A percentile compares a stretch with the other conserved stretches of the same genome.
Conservation (phyloP, 2,797 vertebrate genomes). For the Mormyrops attenuatus region DNA sequence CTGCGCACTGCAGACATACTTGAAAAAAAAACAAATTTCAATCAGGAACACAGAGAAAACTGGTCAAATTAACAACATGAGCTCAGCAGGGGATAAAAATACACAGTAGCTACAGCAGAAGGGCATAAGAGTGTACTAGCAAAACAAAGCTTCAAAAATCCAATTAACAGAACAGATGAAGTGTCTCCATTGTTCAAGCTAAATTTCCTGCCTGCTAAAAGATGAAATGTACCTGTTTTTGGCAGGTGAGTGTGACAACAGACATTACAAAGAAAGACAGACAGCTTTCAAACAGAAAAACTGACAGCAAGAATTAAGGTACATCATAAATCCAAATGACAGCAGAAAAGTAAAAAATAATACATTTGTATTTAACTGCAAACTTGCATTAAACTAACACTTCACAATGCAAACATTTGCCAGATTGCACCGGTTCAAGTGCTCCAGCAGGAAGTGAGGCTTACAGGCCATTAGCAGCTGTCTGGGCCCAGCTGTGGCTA, state of each 20-base stretch:
- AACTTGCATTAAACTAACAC: constrained; percentile 13
- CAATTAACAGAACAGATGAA: not conserved
- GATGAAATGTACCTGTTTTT: not conserved
- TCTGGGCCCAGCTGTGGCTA: constrained; percentile 45
- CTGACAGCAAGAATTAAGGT: not conserved
- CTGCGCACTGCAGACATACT: not conserved
- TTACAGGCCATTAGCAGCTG: constrained; percentile 39
- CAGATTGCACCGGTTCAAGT: not conserved
- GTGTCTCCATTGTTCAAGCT: not conserved
- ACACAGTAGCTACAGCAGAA: not conserved
- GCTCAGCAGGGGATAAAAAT: not conserved
- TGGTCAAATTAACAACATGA: not conserved
- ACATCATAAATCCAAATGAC: not conserved
- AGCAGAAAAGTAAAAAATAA: not conserved
- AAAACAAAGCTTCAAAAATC: constrained; percentile 1
- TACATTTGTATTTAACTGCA: not conserved
- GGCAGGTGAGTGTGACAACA: not conserved
- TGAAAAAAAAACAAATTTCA: not conserved
- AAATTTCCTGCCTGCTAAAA: not conserved
- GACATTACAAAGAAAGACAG: not conserved
- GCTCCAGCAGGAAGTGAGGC: not conserved
- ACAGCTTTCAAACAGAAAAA: not conserved
- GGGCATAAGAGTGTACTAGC: not conserved
- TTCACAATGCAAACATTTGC: not conserved
- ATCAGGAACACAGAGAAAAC: not conserved